Conservation (phyloP, 2,113 vertebrate species). For the Oxyruncus cristatus region DNA sequence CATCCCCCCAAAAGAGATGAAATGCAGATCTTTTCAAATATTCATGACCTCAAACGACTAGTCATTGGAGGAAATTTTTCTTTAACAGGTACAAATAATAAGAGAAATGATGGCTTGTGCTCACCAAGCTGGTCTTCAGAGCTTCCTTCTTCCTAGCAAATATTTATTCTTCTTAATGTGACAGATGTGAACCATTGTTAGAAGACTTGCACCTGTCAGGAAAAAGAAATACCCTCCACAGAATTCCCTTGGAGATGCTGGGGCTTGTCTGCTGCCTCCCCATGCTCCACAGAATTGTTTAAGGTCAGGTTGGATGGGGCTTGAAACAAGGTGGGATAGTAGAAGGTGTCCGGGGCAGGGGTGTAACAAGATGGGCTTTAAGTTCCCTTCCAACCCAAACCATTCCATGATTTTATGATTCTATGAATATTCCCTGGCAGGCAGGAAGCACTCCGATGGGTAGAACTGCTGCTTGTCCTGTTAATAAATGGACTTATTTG, state of each 20-base stretch:
- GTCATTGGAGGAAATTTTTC: not conserved
- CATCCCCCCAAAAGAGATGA: not conserved
- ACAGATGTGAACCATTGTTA: not conserved
- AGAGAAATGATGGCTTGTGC: not conserved
- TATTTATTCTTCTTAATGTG: not conserved
- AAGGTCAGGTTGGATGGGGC: rapidly evolving
- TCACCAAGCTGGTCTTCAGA: not conserved
- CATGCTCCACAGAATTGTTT: not conserved
- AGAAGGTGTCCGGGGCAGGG: not conserved
- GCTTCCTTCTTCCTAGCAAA: slow-evolving; percentile 29
- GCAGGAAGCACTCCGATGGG: not conserved
- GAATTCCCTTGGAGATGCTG: not conserved
- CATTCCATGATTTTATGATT: not conserved
- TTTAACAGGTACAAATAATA: slow-evolving; percentile 3
- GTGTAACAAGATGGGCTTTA: not conserved
- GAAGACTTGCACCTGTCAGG: not conserved
- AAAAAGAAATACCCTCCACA: not conserved
- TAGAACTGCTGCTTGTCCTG: not conserved
- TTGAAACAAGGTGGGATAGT: not conserved
- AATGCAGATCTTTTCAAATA: slow-evolving; percentile 32
- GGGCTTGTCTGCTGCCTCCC: not conserved
- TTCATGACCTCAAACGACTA: slow-evolving; percentile 12
- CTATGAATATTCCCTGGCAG: not conserved
- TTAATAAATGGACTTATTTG: not conserved
- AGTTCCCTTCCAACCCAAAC: not conserved